Percentiles rank a stretch among this genome's conserved stretches.
Evolutionary conservation across 1,140 invertebrate genomes (phyloP).

Genomic region (Colletes gigas): DNA sequence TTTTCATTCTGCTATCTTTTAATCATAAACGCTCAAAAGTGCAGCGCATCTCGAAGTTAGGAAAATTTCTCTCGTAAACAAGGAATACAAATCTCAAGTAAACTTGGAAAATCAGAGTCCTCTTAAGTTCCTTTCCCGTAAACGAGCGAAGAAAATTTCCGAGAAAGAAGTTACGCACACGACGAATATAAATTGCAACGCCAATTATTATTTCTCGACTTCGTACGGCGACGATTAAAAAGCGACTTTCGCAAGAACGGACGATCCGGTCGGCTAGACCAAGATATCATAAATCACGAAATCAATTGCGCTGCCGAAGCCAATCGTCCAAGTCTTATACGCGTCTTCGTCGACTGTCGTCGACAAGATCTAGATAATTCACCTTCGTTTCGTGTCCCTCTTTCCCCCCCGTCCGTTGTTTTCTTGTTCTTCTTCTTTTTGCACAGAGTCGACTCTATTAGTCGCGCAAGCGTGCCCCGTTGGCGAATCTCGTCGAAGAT

Average conservation of each 20-base stretch:
- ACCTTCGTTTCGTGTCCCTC: conserved; percentile 24
- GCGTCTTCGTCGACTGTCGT: conserved; percentile 17
- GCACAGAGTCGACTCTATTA: conserved; percentile 56
- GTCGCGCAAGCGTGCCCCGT: conserved; percentile 59
- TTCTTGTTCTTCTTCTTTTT: conserved; percentile 13
- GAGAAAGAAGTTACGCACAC: too few species aligned
- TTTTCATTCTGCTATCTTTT: too few species aligned
- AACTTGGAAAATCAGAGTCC: too few species aligned
- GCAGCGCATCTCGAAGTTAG: too few species aligned
- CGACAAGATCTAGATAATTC: conserved; percentile 50
- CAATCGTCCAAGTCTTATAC: conserved; percentile 6
- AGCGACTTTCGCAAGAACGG: not conserved
- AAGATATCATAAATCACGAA: conserved; percentile 46
- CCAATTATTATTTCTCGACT: too few species aligned
- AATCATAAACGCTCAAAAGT: too few species aligned
- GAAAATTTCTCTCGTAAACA: too few species aligned
- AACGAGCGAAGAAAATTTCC: too few species aligned
- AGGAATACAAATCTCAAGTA: too few species aligned
- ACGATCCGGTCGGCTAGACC: not conserved
- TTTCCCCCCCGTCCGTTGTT: not conserved
- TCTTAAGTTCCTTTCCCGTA: too few species aligned
- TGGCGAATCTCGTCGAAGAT: conserved; percentile 52
- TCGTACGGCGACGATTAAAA: conserved; percentile 8
- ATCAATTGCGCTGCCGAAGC: conserved; percentile 32
- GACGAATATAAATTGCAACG: too few species aligned